Percentiles rank a stretch among this genome's conserved stretches.
Evolutionary conservation across 1,140 invertebrate species (phyloP).

Genomic region (Diplogasteroides magnus): DNA sequence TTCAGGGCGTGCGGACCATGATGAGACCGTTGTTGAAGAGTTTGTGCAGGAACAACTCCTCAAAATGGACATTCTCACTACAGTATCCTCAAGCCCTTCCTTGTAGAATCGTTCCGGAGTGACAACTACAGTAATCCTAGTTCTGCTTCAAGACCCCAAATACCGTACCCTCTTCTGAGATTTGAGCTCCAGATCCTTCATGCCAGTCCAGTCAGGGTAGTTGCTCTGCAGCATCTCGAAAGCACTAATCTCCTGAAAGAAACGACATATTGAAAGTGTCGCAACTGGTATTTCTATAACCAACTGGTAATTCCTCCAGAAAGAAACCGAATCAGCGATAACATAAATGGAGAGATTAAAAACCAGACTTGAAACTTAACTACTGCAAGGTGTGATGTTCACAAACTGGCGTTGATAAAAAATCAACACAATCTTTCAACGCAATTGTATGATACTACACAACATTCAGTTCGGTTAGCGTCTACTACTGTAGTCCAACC

Average conservation of each 20-base stretch:
- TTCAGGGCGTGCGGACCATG: too few relatives aligned
- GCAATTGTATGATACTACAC: not conserved
- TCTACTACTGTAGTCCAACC: too few relatives aligned
- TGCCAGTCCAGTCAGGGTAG: conserved; percentile 27
- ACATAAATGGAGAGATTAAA: conserved; percentile 7
- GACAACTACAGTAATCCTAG: not conserved
- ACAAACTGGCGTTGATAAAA: not conserved
- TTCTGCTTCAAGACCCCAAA: not conserved
- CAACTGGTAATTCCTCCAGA: not conserved
- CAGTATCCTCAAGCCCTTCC: too few relatives aligned
- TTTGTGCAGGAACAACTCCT: not conserved
- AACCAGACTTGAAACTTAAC: conserved; percentile 13
- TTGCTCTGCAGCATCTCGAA: conserved; percentile 15
- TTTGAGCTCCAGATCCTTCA: conserved; percentile 15
- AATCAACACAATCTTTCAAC: not conserved
- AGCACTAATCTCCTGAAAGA: conserved; percentile 18
- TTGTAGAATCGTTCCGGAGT: not conserved
- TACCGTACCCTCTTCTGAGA: conserved; percentile 3
- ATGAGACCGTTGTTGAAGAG: conserved; percentile 12
- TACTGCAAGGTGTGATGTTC: too few relatives aligned
- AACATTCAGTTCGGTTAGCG: too few relatives aligned
- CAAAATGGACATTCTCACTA: too few relatives aligned
- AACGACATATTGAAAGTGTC: not conserved
- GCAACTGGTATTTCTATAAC: not conserved
- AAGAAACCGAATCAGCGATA: not conserved